These are phyloP conservation scores for Spisula solida DNA, from an alignment of 2,888 invertebrate species.

Conservation along the genomic window DNA sequence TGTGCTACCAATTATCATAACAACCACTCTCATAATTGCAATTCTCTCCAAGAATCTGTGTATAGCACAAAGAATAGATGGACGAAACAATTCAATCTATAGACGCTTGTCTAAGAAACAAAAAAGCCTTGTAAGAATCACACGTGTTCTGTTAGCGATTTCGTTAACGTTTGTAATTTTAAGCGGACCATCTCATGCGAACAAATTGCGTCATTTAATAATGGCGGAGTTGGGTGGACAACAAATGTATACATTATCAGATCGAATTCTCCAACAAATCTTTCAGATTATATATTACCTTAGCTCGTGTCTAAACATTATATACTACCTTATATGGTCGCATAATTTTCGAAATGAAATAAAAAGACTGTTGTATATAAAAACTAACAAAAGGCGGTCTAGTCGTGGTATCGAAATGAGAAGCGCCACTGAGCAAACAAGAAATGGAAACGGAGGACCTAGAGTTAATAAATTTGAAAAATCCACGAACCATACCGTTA, in stretches of 20 bases:
- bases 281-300: constrained; percentile 77
- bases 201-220: constrained; percentile 77
- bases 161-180: constrained; percentile 78
- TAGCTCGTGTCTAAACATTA: constrained; percentile 78
- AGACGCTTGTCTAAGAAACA: constrained; percentile 75
- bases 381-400: constrained; percentile 23
- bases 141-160: constrained; percentile 80
- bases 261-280: constrained; percentile 72
- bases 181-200: constrained; percentile 77
- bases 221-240: constrained; percentile 47
- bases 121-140: constrained; percentile 77
- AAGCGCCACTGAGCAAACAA: background rate
- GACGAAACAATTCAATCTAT: constrained; percentile 56
- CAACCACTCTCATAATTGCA: constrained; percentile 75
- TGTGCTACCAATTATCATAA: constrained; percentile 75
- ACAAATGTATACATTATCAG: constrained; percentile 52
- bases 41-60: constrained; percentile 74
- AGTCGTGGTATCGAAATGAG: constrained; percentile 42
- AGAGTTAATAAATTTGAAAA: constrained; percentile 25
- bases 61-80: constrained; percentile 50
- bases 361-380: constrained; percentile 54
- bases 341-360: constrained; percentile 77
- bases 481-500: constrained; percentile 58
- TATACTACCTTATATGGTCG: constrained; percentile 80
- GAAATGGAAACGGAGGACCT: constrained; percentile 17